Base-by-base conservation (phyloP, 2,888 invertebrate species). In the Charanyca ferruginea region DNA sequence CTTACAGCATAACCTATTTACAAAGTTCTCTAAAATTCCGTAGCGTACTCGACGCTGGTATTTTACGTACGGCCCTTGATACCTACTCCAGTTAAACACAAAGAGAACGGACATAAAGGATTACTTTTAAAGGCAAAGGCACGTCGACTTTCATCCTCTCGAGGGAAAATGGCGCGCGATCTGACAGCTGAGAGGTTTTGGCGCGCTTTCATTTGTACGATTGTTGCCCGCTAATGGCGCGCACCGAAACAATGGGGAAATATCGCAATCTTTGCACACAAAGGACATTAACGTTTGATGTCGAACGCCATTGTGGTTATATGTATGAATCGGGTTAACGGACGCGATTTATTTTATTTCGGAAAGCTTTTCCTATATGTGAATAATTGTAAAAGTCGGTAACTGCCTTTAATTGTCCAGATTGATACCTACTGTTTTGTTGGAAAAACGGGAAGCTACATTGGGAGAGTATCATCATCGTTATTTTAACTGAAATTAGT, bases 161-260 rank as follows among this genome's bases (percentile, higher is more conserved):
- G 77, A 88, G 81, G 72, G 79, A 89, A 92, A 93, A 93, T 90
- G 92, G 91, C 92, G 91, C 89, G 90, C 92, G 92, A 92, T 91
- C 87, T 90, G 92, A 87, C 90, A 91, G 89, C 87, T 84, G 83
- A 82, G 85, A 86, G 87, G 84, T 72, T 91, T 91, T 90, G 90
- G 88, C 91, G 91, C 88, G 89, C 88, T 89, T 89, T 88, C 85
- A 86, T 87, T 87, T 86, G 81, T 78, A 66, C 87, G 89, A 91
- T 87, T 92, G 93, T 90, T 90, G 90, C 90, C 90, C 90, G 87
- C 88, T 94, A 94, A 94, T 94, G 94, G 94, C 88, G 87, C 87
- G 85, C 83, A 80, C 82, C 87, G 87, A 91, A 94, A 94, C 94
- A 94, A 94, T 93, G 89, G 90, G 87, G 87, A 90, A 91, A 91